Conservation (phyloP, 1,140 invertebrate species). For the Agrypnia vestita region DNA sequence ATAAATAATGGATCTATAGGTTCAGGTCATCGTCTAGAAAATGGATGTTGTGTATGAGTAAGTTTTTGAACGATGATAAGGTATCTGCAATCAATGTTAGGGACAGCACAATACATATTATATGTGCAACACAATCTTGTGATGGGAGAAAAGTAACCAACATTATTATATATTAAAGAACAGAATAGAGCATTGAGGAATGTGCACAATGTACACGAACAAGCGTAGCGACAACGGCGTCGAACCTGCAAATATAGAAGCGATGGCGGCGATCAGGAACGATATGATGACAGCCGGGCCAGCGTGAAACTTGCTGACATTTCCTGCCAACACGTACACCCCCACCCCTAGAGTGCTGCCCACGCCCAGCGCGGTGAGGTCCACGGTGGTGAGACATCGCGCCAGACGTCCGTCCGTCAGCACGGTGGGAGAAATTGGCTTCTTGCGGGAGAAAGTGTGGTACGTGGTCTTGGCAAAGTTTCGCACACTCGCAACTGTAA, state of each 20-base stretch:
- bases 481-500: slow-evolving; percentile 49
- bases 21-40: too few species aligned
- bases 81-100: too few species aligned
- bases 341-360: slow-evolving; percentile 91
- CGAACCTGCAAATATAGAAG: slow-evolving; percentile 87
- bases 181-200: too few species aligned
- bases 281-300: slow-evolving; percentile 89
- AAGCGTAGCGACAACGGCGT: too few species aligned
- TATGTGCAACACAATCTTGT: too few species aligned
- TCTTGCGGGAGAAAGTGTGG: slow-evolving; percentile 72
- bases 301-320: slow-evolving; percentile 85
- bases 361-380: slow-evolving; percentile 86
- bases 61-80: too few species aligned
- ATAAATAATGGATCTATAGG: too few species aligned
- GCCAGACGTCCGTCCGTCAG: slow-evolving; percentile 74
- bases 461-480: slow-evolving; percentile 62
- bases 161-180: too few species aligned
- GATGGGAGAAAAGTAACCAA: too few species aligned
- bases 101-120: too few species aligned
- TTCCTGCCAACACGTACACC: slow-evolving; percentile 90
- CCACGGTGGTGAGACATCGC: slow-evolving; percentile 81
- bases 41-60: too few species aligned
- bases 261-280: slow-evolving; percentile 88
- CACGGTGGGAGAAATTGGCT: slow-evolving; percentile 65
- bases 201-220: too few species aligned